Evolutionary conservation across 2,113 vertebrate genomes (phyloP).

Genomic region (Odocoileus virginianus): DNA sequence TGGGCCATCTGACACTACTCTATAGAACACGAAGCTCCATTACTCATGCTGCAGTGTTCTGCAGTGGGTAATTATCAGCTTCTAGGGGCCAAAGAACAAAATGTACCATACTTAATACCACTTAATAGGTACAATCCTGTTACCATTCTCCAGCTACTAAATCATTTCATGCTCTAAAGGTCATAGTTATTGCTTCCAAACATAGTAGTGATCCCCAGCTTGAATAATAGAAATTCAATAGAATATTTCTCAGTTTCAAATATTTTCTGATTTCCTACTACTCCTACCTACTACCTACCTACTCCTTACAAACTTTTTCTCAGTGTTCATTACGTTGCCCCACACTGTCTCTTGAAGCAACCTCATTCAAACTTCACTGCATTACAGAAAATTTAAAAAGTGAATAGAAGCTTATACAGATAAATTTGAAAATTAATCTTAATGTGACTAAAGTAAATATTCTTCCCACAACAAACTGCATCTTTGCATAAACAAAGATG

Average conservation of each 20-base stretch:
- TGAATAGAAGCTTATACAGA: background rate
- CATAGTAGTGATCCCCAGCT: background rate
- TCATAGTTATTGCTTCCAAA: slow-evolving; percentile 20
- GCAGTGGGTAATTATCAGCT: background rate
- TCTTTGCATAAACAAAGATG: background rate
- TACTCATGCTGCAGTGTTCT: background rate
- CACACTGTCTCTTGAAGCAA: background rate
- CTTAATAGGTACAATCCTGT: background rate
- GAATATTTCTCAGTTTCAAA: background rate
- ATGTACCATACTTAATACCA: slow-evolving; percentile 22
- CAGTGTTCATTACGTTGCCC: background rate
- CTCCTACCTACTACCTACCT: no score
- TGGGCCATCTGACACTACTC: background rate
- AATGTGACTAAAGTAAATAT: background rate
- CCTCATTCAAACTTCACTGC: background rate
- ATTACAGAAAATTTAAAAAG: background rate
- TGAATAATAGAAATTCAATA: background rate
- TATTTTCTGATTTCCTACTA: background rate
- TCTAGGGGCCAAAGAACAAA: background rate
- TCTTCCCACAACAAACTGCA: background rate
- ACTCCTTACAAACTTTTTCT: background rate
- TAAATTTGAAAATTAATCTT: background rate
- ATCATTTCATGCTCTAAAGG: background rate
- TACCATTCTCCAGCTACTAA: background rate
- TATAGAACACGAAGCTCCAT: background rate